Percentiles rank a stretch among this genome's conserved stretches.
These are phyloP conservation scores for Hirtodrosophila confusa DNA, from an alignment of 2,888 invertebrate genomes.

Conservation along the genomic window DNA sequence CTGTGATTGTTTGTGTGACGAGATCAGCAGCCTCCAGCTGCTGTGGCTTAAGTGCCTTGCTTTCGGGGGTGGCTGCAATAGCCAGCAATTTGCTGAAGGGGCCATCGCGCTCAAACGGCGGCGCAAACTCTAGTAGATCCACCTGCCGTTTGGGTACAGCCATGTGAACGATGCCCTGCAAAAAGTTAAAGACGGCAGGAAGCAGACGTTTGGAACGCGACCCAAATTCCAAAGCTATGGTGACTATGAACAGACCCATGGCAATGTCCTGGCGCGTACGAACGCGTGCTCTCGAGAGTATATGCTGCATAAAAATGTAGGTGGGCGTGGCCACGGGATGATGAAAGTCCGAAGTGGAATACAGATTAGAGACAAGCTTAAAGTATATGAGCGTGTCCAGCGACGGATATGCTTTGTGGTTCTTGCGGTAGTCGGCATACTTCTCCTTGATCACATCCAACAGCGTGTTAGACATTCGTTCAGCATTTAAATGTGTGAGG, in stretches of 20 bases:
- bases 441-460: conserved; percentile 90
- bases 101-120: conserved; percentile 88
- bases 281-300: conserved; percentile 88
- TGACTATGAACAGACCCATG: conserved; percentile 90
- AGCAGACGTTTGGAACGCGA: conserved; percentile 91
- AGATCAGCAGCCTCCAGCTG: conserved; percentile 86
- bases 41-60: conserved; percentile 59
- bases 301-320: conserved; percentile 92
- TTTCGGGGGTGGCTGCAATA: conserved; percentile 81
- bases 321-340: conserved; percentile 95
- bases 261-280: conserved; percentile 88
- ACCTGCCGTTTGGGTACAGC: conserved; percentile 87
- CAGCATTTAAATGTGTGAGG: conserved; percentile 89
- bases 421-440: conserved; percentile 87
- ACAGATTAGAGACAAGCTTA: conserved; percentile 91
- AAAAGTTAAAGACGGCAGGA: conserved; percentile 92
- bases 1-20: conserved; percentile 82
- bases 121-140: conserved; percentile 87
- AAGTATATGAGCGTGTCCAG: conserved; percentile 91
- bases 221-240: conserved; percentile 91
- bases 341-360: conserved; percentile 94
- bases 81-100: conserved; percentile 86
- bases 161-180: conserved; percentile 90
- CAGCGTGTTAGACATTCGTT: conserved; percentile 88
- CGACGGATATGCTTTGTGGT: conserved; percentile 87